Evolutionary conservation across 1,140 invertebrate genomes (phyloP).

Genomic region (Harpegnathos saltator): DNA sequence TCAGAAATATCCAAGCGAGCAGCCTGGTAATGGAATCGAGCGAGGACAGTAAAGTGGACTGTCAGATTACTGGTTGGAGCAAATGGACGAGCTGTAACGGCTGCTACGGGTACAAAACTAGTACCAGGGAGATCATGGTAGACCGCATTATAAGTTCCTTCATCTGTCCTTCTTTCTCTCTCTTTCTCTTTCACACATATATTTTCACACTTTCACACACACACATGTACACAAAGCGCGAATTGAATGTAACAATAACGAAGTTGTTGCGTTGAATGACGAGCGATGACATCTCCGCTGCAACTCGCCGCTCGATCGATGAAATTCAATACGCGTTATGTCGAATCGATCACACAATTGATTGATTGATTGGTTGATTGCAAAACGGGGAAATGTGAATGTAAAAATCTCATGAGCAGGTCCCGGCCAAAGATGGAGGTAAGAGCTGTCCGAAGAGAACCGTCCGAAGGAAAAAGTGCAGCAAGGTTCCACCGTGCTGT

Average conservation of each 20-base stretch:
- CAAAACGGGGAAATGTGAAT: background rate
- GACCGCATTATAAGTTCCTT: slow-evolving; percentile 21
- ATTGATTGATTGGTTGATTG: background rate
- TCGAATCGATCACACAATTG: background rate
- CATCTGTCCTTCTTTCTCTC: background rate
- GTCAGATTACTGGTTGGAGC: slow-evolving; percentile 88
- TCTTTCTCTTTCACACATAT: too few relatives aligned
- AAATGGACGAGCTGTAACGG: slow-evolving; percentile 88
- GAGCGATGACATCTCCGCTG: background rate
- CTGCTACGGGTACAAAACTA: slow-evolving; percentile 87
- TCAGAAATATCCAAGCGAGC: slow-evolving; percentile 78
- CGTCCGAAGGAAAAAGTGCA: slow-evolving; percentile 85
- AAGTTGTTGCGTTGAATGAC: background rate
- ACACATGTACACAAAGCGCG: background rate
- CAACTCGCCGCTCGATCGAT: background rate
- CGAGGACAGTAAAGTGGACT: slow-evolving; percentile 83
- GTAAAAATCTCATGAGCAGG: slow-evolving; percentile 24
- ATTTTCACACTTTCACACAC: too few relatives aligned
- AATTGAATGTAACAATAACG: background rate
- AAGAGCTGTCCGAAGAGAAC: slow-evolving; percentile 89
- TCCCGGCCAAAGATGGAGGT: slow-evolving; percentile 81
- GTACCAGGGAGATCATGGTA: slow-evolving; percentile 84
- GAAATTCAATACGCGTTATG: background rate
- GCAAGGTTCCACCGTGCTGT: slow-evolving; percentile 82
- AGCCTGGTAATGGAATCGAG: slow-evolving; percentile 78